Conservation (phyloP, 2,888 invertebrate genomes). For the Himalopsyche japonica region DNA sequence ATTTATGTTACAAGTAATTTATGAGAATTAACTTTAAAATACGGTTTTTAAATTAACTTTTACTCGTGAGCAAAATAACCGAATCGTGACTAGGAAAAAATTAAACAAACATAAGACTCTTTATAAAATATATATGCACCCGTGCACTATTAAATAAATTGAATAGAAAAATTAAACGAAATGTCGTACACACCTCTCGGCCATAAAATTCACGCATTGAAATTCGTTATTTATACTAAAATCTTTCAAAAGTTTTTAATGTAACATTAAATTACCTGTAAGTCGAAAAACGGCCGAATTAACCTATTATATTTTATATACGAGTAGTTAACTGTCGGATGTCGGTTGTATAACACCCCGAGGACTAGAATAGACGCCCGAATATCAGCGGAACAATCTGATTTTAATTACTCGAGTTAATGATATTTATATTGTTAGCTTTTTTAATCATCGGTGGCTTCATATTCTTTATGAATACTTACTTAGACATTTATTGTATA, state of each 20-base stretch:
- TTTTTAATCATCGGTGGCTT: no score
- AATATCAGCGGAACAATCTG: no score
- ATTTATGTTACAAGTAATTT: no score
- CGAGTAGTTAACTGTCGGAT: slow-evolving; percentile 15
- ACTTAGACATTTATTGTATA: no score
- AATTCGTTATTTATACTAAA: slow-evolving; percentile 22
- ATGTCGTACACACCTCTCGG: slow-evolving; percentile 13
- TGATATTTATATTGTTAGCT: no score
- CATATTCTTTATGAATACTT: no score
- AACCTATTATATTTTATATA: slow-evolving; percentile 16
- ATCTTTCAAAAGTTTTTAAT: background rate
- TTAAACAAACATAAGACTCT: background rate
- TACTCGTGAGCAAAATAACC: background rate
- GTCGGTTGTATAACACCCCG: background rate
- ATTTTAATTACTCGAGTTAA: no score
- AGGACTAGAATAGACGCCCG: background rate
- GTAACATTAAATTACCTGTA: slow-evolving; percentile 19
- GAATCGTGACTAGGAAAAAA: background rate
- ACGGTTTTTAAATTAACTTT: background rate
- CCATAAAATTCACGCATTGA: slow-evolving; percentile 26
- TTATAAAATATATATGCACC: background rate
- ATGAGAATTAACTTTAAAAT: background rate
- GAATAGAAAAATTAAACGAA: background rate
- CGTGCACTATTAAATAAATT: background rate
- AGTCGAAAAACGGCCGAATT: slow-evolving; percentile 10